These are phyloP conservation scores for Apis cerana DNA, from an alignment of 1,140 invertebrate species.

Conservation along the genomic window DNA sequence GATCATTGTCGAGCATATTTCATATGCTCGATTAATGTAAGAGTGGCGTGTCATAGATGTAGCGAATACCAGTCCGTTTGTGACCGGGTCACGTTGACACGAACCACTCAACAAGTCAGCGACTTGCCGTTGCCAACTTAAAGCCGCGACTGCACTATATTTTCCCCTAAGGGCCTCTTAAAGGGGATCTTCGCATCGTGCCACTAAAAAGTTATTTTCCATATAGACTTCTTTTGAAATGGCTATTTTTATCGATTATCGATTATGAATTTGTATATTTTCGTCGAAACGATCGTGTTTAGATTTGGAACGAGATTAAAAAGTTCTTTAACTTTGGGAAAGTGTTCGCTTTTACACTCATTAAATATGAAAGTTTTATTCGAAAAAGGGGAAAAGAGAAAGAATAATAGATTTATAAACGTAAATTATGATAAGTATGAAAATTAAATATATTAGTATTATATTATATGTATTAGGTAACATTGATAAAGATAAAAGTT, in stretches of 20 bases:
- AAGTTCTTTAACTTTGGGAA: too few relatives aligned
- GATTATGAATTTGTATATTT: background rate
- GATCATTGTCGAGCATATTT: too few relatives aligned
- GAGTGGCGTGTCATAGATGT: constrained; percentile 13
- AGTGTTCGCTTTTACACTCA: background rate
- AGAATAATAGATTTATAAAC: background rate
- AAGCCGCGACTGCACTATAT: constrained; percentile 60
- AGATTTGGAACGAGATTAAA: background rate
- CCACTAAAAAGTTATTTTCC: background rate
- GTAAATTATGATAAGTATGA: background rate
- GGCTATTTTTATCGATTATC: constrained; percentile 12
- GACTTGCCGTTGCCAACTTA: constrained; percentile 64
- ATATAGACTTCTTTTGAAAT: background rate
- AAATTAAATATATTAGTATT: too few relatives aligned
- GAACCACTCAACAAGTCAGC: constrained; percentile 71
- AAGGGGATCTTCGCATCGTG: constrained; percentile 53
- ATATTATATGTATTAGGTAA: too few relatives aligned
- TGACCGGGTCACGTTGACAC: constrained; percentile 69
- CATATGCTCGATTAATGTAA: background rate
- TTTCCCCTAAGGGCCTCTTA: constrained; percentile 64
- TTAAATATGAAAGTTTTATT: background rate
- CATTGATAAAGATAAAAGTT: too few relatives aligned
- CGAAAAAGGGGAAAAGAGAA: background rate
- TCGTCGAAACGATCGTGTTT: background rate
- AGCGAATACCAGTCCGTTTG: constrained; percentile 56